Percentiles rank a stretch among this genome's conserved stretches.
Evolutionary conservation across 2,797 vertebrate genomes (phyloP).

Genomic region (Pempheris klunzingeri): DNA sequence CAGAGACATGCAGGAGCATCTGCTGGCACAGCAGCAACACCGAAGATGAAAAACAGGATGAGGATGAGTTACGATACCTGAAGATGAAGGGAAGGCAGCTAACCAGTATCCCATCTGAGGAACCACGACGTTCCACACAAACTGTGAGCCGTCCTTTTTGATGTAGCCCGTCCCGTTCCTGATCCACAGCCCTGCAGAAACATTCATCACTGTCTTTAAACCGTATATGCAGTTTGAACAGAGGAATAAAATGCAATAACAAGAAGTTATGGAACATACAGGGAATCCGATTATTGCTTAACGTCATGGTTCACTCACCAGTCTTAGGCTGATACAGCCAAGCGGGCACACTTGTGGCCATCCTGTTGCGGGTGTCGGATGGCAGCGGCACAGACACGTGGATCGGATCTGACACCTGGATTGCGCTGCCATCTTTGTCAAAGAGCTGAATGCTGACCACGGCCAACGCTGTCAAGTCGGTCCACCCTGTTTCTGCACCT

Average conservation of each 20-base stretch:
- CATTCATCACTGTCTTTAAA: background rate
- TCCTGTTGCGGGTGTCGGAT: conserved; percentile 85
- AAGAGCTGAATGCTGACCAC: conserved; percentile 93
- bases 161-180: conserved; percentile 94
- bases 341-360: conserved; percentile 90
- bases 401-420: conserved; percentile 91
- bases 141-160: conserved; percentile 91
- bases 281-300: background rate
- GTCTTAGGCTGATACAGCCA: conserved; percentile 93
- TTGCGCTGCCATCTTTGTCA: conserved; percentile 88
- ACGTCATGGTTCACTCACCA: conserved; percentile 78
- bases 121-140: conserved; percentile 93
- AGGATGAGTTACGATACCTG: conserved; percentile 72
- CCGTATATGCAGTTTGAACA: background rate
- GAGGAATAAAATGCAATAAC: background rate
- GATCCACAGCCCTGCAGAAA: conserved; percentile 91
- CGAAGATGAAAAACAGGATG: background rate
- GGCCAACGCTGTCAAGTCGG: conserved; percentile 90
- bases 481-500: conserved; percentile 91
- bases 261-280: background rate
- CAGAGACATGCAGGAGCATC: background rate
- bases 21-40: conserved; percentile 13
- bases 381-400: conserved; percentile 93
- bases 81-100: conserved; percentile 91
- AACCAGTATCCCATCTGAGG: conserved; percentile 96